Base-by-base conservation (phyloP, 92 coral and sea anemone species). In the Heteractis magnifica region DNA sequence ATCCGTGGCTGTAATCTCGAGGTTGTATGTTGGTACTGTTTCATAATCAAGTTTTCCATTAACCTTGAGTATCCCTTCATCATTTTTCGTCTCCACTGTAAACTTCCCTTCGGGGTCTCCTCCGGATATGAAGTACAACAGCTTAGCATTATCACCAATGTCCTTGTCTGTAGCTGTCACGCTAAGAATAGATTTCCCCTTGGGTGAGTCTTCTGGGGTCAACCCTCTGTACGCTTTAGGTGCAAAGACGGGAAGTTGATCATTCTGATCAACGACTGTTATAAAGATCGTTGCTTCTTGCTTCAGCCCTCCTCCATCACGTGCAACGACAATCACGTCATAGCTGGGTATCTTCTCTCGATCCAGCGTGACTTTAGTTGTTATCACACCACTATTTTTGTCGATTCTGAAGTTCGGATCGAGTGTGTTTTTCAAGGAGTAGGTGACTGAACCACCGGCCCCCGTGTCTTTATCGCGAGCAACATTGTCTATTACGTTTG, bases 131-230 rank as follows among this genome's bases (percentile, higher is more conserved):
- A 94, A 94, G 89, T 94, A 95, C 71, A 85, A 88, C 10, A 94
- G 78, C 73, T 80, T 85, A 16, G 98, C 98, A 82, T 95, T 95
- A 16, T 90, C 94, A 49, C 98, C 98, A 71, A 88, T 84, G 87
- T 95, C 98, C 0, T 6, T 71, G 76, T 95, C 98, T 1, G 86
- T 86, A 5, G 98, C 95, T 56, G 70, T 23, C 10, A 95, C 89
- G 8, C 90, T 90, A 70, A 77, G 65, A 10, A 95, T 73, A 8
- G 93, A 86, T 14, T 81, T 77, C 0, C 92, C 94, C 52, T 82
- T 49, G 26, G 80, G 87, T 16, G 87, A 90, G 51, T 90, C 87
- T 80, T 95, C 98, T 21, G 89, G 76, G 3, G 90, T 85, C 15
- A 78, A 85, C 19, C 81, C 87, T 16, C 77, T 51, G 88, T 94